phyloP scores from a whole-genome alignment of 2,888 invertebrate genomes.

The Diaprepes abbreviatus region DNA sequence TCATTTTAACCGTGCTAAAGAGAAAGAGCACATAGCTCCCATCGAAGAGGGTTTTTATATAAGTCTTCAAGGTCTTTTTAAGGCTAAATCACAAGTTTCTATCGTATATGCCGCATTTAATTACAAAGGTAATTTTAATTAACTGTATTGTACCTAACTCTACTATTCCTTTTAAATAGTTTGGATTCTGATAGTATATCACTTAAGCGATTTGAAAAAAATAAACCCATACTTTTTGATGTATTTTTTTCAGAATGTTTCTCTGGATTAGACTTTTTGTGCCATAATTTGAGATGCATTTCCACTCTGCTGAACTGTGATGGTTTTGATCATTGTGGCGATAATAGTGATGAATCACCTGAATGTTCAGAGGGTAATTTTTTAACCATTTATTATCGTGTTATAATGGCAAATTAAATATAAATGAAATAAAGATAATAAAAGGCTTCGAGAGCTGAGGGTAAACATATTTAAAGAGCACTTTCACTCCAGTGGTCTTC shows the following conservation, averaged over 20 bases:
- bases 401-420: too few relatives aligned
- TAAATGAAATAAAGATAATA: too few relatives aligned
- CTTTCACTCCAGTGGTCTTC: too few relatives aligned
- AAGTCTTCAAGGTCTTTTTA: slow-evolving; percentile 76
- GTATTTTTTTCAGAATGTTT: slow-evolving; percentile 77
- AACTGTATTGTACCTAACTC: too few relatives aligned
- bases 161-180: too few relatives aligned
- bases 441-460: too few relatives aligned
- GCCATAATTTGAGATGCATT: slow-evolving; percentile 80
- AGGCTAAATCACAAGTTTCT: slow-evolving; percentile 74
- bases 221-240: too few relatives aligned
- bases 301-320: slow-evolving; percentile 78
- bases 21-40: slow-evolving; percentile 74
- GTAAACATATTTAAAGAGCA: too few relatives aligned
- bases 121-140: slow-evolving; percentile 79
- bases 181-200: too few relatives aligned
- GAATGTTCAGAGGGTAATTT: slow-evolving; percentile 72
- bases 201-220: too few relatives aligned
- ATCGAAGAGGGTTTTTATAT: slow-evolving; percentile 79
- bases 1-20: slow-evolving; percentile 57
- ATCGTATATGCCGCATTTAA: slow-evolving; percentile 81
- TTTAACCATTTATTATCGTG: too few relatives aligned
- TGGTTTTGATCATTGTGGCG: slow-evolving; percentile 83
- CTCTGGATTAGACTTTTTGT: slow-evolving; percentile 77
- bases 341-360: slow-evolving; percentile 77